A percentile compares a stretch with the other conserved stretches of the same genome.
Evolutionary conservation across 1,140 invertebrate genomes (phyloP).

Genomic region (Drosophila repleta): DNA sequence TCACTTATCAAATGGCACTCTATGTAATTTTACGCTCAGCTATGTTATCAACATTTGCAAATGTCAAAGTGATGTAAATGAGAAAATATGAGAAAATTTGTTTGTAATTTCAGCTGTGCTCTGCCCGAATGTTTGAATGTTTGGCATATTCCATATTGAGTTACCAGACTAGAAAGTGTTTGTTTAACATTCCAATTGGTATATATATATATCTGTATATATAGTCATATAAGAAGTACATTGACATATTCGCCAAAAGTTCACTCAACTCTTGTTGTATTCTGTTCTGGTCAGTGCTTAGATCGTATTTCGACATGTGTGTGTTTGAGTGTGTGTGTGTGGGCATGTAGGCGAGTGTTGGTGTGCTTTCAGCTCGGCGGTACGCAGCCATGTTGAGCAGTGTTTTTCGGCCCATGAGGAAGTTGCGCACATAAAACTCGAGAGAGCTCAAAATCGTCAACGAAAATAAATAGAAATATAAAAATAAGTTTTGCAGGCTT

Average conservation of each 20-base stretch:
- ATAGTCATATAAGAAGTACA: conserved; percentile 9
- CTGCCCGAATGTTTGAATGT: too few relatives aligned
- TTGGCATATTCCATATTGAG: conserved; percentile 11
- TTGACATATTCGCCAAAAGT: conserved; percentile 28
- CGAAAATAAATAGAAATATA: conserved; percentile 24
- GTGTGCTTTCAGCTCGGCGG: background rate
- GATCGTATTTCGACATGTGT: conserved; percentile 36
- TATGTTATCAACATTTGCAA: background rate
- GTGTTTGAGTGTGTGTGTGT: background rate
- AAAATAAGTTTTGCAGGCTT: conserved; percentile 20
- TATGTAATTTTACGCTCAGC: background rate
- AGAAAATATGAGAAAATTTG: too few relatives aligned
- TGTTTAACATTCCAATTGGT: conserved; percentile 2
- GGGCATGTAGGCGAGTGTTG: conserved; percentile 13
- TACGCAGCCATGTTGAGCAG: conserved; percentile 5
- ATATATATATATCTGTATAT: background rate
- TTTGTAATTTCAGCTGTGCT: background rate
- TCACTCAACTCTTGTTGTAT: conserved; percentile 36
- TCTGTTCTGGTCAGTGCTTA: conserved; percentile 13
- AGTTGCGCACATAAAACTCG: conserved; percentile 40
- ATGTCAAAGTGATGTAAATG: background rate
- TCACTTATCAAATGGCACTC: too few relatives aligned
- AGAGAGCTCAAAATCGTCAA: conserved; percentile 35
- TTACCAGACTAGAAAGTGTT: conserved; percentile 13
- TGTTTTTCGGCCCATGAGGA: conserved; percentile 58